These are phyloP conservation scores for Helobdella robusta DNA, from an alignment of 2,888 invertebrate genomes.

Conservation along the genomic window DNA sequence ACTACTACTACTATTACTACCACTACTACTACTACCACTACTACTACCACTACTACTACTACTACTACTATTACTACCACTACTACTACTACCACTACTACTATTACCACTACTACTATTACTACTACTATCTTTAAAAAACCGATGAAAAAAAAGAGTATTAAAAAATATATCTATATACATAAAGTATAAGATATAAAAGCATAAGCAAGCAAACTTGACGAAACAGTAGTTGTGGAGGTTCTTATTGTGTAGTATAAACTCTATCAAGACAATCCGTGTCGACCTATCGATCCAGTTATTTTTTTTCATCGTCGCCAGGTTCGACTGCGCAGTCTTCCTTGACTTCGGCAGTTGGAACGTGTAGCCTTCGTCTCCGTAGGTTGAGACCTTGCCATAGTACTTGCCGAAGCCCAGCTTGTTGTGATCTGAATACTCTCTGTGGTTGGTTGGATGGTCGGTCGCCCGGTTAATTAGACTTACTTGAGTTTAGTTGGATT, in stretches of 20 bases:
- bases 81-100: constrained; percentile 30
- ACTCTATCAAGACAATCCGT: constrained; percentile 33
- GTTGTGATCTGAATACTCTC: neutral
- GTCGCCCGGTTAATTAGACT: no score
- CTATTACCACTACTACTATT: constrained; percentile 28
- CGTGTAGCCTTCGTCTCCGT: constrained; percentile 35
- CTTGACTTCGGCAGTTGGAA: constrained; percentile 30
- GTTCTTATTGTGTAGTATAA: constrained; percentile 34
- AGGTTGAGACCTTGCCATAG: constrained; percentile 21
- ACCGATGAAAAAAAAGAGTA: no score
- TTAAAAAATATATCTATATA: no score
- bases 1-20: constrained; percentile 26
- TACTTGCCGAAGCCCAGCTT: constrained; percentile 14
- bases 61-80: constrained; percentile 30
- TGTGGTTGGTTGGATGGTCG: no score
- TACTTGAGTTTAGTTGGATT: no score
- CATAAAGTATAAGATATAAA: no score
- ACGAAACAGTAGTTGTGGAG: neutral
- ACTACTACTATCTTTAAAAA: constrained; percentile 1
- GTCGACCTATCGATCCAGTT: constrained; percentile 34
- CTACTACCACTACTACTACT: constrained; percentile 30
- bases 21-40: constrained; percentile 28
- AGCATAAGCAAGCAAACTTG: no score
- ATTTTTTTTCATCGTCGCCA: constrained; percentile 22
- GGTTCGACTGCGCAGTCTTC: constrained; percentile 18